Evolutionary conservation across 2,113 vertebrate species (phyloP).

Genomic region (Elachura formosa): DNA sequence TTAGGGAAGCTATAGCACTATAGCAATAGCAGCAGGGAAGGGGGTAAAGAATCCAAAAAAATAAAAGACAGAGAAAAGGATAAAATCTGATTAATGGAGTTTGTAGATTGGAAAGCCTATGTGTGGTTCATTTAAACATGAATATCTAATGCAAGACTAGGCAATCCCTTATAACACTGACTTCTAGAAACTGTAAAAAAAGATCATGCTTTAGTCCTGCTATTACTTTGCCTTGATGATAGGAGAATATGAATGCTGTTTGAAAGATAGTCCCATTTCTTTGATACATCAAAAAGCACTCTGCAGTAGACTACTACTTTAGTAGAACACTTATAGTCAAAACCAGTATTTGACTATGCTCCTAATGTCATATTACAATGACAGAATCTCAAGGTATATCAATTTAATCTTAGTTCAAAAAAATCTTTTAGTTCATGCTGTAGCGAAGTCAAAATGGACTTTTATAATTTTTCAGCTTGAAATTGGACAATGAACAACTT

Average conservation of each 20-base stretch:
- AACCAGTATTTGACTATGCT: conserved; percentile 39
- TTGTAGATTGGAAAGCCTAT: conserved; percentile 17
- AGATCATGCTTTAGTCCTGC: neutral
- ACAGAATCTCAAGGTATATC: conserved; percentile 37
- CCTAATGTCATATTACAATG: conserved; percentile 52
- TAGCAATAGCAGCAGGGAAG: conserved; percentile 6
- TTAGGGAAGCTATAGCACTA: conserved; percentile 4
- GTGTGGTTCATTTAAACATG: conserved; percentile 9
- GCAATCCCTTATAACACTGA: neutral
- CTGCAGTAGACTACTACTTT: conserved; percentile 32
- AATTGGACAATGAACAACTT: conserved; percentile 48
- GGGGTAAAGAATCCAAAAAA: conserved; percentile 9
- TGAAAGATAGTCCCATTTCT: conserved; percentile 56
- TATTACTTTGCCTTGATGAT: conserved; percentile 47
- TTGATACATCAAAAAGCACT: conserved; percentile 61
- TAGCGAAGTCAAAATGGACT: conserved; percentile 48
- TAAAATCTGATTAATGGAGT: conserved; percentile 57
- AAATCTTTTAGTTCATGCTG: conserved; percentile 39
- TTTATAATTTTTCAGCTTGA: conserved; percentile 46
- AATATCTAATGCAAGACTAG: neutral
- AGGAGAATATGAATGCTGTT: conserved; percentile 33
- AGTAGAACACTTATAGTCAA: conserved; percentile 48
- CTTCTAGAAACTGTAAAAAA: conserved; percentile 16
- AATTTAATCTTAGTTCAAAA: conserved; percentile 54
- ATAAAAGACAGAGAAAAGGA: conserved; percentile 12